These are phyloP conservation scores for Acrobasis repandana DNA, from an alignment of 2,888 invertebrate genomes.

Conservation along the genomic window DNA sequence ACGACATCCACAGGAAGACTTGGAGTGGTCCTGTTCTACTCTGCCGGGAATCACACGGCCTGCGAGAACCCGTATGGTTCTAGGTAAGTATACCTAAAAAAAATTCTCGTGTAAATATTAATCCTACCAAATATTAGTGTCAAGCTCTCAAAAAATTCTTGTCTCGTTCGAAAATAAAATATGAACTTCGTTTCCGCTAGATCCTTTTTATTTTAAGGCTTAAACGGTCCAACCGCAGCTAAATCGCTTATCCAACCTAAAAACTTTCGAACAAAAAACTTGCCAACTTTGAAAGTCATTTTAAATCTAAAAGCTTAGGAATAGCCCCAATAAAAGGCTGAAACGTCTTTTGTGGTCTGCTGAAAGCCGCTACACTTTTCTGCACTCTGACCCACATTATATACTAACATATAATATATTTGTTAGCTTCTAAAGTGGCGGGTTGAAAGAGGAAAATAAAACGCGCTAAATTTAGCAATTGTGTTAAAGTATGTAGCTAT, in stretches of 20 bases:
- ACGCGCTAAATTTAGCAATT: not conserved
- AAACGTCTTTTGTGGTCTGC: constrained; percentile 15
- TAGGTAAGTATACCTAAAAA: too few relatives aligned
- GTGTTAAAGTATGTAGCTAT: not conserved
- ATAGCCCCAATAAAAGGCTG: constrained; percentile 1
- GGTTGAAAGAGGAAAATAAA: not conserved
- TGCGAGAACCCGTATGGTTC: too few relatives aligned
- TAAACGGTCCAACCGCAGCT: not conserved
- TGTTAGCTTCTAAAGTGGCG: not conserved
- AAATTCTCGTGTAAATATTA: too few relatives aligned
- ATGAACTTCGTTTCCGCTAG: too few relatives aligned
- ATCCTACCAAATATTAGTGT: too few relatives aligned
- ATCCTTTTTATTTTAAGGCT: not conserved
- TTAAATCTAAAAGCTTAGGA: constrained; percentile 12
- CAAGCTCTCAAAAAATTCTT: too few relatives aligned
- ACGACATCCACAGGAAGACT: too few relatives aligned
- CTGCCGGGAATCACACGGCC: too few relatives aligned
- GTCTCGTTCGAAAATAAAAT: too few relatives aligned
- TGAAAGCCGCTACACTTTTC: constrained; percentile 17
- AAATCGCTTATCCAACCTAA: constrained; percentile 11
- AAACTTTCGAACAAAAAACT: not conserved
- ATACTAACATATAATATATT: constrained; percentile 1
- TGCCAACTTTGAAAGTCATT: constrained; percentile 10
- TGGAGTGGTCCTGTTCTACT: too few relatives aligned
- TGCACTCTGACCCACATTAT: constrained; percentile 10